Percentiles rank a stretch among this genome's conserved stretches.
Evolutionary conservation across 53 echinoderm and acorn worm species (phyloP).

Genomic region (Hippasteria phrygiana): DNA sequence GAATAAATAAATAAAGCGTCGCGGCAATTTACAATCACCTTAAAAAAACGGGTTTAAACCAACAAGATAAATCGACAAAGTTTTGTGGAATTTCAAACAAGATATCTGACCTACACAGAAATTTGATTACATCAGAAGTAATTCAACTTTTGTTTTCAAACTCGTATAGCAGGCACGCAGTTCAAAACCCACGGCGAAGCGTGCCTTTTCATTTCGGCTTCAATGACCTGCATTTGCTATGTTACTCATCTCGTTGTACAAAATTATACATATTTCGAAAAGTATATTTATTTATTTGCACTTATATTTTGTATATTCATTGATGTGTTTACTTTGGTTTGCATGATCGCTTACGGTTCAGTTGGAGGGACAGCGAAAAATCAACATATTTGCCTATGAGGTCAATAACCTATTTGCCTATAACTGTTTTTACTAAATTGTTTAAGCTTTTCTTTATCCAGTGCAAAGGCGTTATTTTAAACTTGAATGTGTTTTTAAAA

Average conservation of each 20-base stretch:
- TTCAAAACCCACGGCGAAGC: background rate
- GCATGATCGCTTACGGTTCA: background rate
- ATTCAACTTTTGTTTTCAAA: too few relatives aligned
- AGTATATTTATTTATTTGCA: conserved; percentile 22
- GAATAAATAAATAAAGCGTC: too few relatives aligned
- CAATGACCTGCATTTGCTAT: background rate
- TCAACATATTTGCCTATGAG: background rate
- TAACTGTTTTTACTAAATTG: too few relatives aligned
- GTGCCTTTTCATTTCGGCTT: background rate
- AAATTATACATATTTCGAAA: background rate
- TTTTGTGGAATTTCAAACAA: too few relatives aligned
- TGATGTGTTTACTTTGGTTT: background rate
- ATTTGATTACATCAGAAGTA: too few relatives aligned
- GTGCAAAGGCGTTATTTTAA: background rate
- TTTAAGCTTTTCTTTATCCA: background rate
- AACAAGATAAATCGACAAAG: too few relatives aligned
- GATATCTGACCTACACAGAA: too few relatives aligned
- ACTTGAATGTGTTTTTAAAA: background rate
- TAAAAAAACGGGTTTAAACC: too few relatives aligned
- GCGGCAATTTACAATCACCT: too few relatives aligned
- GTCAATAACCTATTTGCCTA: too few relatives aligned
- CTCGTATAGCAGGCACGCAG: too few relatives aligned
- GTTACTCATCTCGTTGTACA: background rate
- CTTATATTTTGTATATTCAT: conserved; percentile 28
- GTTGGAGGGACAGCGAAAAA: background rate